A percentile compares a stretch with the other conserved stretches of the same genome.
phyloP scores from a whole-genome alignment of 2,113 vertebrate genomes.

The Thomomys bottae region DNA sequence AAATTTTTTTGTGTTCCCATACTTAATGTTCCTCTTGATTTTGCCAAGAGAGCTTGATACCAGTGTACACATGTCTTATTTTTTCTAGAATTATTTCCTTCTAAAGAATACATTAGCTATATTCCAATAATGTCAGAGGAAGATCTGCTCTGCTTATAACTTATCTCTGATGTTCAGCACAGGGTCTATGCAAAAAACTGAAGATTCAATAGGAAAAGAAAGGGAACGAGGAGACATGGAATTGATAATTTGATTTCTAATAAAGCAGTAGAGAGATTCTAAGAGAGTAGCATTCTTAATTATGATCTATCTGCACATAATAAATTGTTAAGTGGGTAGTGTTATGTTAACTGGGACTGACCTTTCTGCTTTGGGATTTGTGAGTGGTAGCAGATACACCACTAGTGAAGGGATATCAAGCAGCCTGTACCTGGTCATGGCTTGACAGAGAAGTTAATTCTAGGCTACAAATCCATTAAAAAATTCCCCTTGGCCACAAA shows the following conservation, averaged over 20 bases:
- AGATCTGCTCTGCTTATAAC: not conserved
- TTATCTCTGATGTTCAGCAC: not conserved
- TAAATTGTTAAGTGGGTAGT: not conserved
- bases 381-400: not conserved
- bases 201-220: not conserved
- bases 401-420: not conserved
- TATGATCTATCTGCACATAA: not conserved
- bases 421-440: not conserved
- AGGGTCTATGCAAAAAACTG: not conserved
- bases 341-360: not conserved
- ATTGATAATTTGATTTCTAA: not conserved
- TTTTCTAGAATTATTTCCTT: not conserved
- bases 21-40: not conserved
- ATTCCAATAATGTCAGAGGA: not conserved
- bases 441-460: slow-evolving; percentile 49
- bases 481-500: slow-evolving; percentile 5
- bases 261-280: not conserved
- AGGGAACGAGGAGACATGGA: not conserved
- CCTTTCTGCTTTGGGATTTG: not conserved
- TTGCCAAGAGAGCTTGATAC: not conserved
- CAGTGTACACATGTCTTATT: not conserved
- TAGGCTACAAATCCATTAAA: slow-evolving; percentile 50
- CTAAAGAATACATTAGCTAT: not conserved
- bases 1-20: not conserved
- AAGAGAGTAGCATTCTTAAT: not conserved